A percentile compares a stretch with the other conserved stretches of the same genome.
phyloP scores from a whole-genome alignment of 2,797 vertebrate genomes.

The Leptoclinus maculatus region DNA sequence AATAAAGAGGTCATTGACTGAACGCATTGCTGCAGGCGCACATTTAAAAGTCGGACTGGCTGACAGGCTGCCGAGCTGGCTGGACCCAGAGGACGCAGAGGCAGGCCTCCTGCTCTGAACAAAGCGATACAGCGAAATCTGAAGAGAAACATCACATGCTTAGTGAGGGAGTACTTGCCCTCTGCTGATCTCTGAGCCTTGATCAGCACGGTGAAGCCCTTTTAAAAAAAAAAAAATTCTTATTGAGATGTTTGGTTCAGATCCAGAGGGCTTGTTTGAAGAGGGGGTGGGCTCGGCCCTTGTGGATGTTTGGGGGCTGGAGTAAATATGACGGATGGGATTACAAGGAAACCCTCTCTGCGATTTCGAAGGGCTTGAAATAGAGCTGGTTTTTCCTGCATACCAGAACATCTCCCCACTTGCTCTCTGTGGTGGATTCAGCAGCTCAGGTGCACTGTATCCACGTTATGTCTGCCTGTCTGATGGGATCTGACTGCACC shows the following conservation, averaged over 20 bases:
- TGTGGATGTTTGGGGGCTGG: conserved; percentile 58
- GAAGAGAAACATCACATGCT: conserved; percentile 78
- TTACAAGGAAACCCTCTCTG: conserved; percentile 83
- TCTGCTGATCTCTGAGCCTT: conserved; percentile 61
- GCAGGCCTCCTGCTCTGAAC: conserved; percentile 83
- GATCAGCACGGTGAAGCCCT: conserved; percentile 45
- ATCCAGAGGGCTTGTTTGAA: conserved; percentile 75
- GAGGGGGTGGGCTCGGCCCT: conserved; percentile 68
- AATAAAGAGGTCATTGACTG: conserved; percentile 99
- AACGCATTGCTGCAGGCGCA: conserved; percentile 90
- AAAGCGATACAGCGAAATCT: conserved; percentile 83
- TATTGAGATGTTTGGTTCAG: conserved; percentile 72
- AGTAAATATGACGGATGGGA: conserved; percentile 79
- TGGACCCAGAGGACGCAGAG: conserved; percentile 70
- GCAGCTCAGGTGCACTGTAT: conserved; percentile 80
- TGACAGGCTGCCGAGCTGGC: conserved; percentile 80
- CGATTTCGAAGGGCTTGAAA: conserved; percentile 76
- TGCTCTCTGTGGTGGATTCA: conserved; percentile 70
- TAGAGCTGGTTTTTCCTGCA: conserved; percentile 80
- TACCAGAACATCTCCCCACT: conserved; percentile 77
- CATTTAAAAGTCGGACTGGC: conserved; percentile 91
- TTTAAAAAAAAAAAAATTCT: conserved; percentile 4
- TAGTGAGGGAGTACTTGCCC: conserved; percentile 56
- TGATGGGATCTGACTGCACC: conserved; percentile 77
- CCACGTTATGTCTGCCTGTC: conserved; percentile 70